Percentiles rank a stretch among this genome's conserved stretches.
Evolutionary conservation across 2,888 invertebrate species (phyloP).

Genomic region (Limnephilus auricula): DNA sequence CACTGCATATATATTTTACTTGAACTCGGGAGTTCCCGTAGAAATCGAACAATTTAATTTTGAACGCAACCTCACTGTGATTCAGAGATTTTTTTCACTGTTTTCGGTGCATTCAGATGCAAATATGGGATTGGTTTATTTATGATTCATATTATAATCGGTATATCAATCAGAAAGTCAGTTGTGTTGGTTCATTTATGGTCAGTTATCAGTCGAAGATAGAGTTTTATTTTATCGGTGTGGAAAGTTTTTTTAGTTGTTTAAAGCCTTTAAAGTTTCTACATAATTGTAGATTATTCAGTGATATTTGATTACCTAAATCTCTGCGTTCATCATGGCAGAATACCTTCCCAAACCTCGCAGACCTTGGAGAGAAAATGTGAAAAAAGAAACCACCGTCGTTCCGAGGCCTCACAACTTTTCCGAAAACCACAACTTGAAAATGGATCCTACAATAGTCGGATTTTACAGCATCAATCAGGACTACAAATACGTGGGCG

Average conservation of each 20-base stretch:
- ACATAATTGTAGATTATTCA: not conserved
- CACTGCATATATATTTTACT: no score
- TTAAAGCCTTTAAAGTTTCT: not conserved
- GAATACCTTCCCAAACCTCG: not conserved
- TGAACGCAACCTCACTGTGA: no score
- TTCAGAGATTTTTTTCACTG: no score
- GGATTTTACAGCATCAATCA: constrained; percentile 4
- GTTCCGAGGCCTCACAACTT: not conserved
- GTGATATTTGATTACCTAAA: not conserved
- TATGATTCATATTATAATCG: no score
- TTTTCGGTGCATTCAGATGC: no score
- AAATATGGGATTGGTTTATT: no score
- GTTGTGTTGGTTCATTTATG: no score
- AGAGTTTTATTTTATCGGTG: not conserved
- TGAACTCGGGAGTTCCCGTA: no score
- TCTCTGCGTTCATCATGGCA: not conserved
- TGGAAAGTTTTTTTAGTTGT: not conserved
- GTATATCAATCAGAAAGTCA: no score
- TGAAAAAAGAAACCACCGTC: not conserved
- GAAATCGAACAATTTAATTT: no score
- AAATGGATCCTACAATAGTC: not conserved
- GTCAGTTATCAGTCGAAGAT: not conserved
- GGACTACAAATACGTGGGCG: not conserved
- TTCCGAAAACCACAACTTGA: not conserved
- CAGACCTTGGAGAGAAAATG: not conserved